Percentiles rank a stretch among this genome's conserved stretches.
Evolutionary conservation across 2,113 vertebrate genomes (phyloP).

Genomic region (Gila orcuttii): DNA sequence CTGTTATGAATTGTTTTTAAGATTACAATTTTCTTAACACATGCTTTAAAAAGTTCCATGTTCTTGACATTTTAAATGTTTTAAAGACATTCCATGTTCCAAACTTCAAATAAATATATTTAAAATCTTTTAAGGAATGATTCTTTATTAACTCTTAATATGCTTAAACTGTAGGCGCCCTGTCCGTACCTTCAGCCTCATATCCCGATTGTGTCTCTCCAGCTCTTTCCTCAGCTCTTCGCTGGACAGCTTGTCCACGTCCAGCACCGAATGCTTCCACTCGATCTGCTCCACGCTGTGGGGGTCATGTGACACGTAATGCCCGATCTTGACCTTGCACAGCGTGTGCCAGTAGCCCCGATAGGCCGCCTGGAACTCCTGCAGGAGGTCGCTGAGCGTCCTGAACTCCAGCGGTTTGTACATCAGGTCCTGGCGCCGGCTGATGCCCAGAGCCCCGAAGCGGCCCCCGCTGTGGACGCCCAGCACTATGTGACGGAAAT

Average conservation of each 20-base stretch:
- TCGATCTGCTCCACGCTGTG: slow-evolving; percentile 99
- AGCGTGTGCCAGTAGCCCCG: slow-evolving; percentile 92
- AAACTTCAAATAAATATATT: no score
- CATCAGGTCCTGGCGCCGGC: slow-evolving; percentile 94
- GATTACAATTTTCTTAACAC: no score
- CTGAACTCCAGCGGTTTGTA: slow-evolving; percentile 91
- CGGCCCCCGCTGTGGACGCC: slow-evolving; percentile 94
- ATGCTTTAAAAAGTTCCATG: no score
- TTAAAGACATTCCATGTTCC: no score
- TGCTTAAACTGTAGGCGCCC: background rate
- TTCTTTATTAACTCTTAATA: background rate
- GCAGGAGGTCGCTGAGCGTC: slow-evolving; percentile 88
- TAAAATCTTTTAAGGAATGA: no score
- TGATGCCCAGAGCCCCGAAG: slow-evolving; percentile 94
- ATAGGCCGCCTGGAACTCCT: slow-evolving; percentile 89
- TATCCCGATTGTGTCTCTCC: slow-evolving; percentile 92
- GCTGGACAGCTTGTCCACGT: slow-evolving; percentile 88
- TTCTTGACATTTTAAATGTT: no score
- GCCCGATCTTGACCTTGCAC: slow-evolving; percentile 94
- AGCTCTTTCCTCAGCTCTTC: slow-evolving; percentile 95
- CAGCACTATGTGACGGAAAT: slow-evolving; percentile 97
- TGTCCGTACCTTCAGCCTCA: slow-evolving; percentile 90
- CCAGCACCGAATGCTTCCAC: slow-evolving; percentile 94
- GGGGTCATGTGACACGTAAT: slow-evolving; percentile 94
- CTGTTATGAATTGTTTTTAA: no score